Conservation (phyloP, 2,113 vertebrate genomes). For the Edolisoma coerulescens region DNA sequence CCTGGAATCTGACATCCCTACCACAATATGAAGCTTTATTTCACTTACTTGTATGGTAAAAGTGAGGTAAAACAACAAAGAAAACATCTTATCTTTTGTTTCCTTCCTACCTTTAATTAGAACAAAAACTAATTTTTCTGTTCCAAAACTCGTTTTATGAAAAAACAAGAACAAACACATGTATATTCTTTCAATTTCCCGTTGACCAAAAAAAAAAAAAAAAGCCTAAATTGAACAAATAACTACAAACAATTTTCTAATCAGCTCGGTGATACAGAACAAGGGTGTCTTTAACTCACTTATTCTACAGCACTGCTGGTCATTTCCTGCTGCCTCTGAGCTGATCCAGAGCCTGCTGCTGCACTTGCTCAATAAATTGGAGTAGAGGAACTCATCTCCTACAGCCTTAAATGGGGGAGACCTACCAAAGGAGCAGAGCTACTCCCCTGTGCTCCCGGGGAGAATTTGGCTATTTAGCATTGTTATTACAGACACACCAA, state of each 20-base stretch:
- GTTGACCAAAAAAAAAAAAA: not conserved
- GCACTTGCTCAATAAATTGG: not conserved
- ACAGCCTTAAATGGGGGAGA: not conserved
- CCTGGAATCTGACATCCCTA: not conserved
- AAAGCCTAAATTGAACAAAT: not conserved
- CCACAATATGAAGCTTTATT: not conserved
- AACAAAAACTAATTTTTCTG: not conserved
- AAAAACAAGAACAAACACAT: not conserved
- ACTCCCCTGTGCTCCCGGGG: not conserved
- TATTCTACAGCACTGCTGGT: not conserved
- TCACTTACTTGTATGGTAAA: not conserved
- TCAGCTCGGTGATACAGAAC: not conserved
- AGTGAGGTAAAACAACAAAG: not conserved
- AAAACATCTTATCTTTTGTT: not conserved
- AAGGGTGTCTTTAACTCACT: constrained; percentile 13
- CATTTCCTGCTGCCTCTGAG: constrained; percentile 25
- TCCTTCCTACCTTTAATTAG: not conserved
- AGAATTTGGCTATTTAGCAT: not conserved
- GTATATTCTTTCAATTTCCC: not conserved
- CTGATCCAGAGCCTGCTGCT: not conserved
- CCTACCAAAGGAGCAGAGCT: not conserved
- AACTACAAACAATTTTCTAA: not conserved
- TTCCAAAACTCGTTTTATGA: not conserved
- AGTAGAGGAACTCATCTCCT: not conserved
- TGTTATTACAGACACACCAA: constrained; percentile 5